A percentile compares a stretch with the other conserved stretches of the same genome.
Conservation (phyloP, 2,113 vertebrate genomes). For the Columba livia region DNA sequence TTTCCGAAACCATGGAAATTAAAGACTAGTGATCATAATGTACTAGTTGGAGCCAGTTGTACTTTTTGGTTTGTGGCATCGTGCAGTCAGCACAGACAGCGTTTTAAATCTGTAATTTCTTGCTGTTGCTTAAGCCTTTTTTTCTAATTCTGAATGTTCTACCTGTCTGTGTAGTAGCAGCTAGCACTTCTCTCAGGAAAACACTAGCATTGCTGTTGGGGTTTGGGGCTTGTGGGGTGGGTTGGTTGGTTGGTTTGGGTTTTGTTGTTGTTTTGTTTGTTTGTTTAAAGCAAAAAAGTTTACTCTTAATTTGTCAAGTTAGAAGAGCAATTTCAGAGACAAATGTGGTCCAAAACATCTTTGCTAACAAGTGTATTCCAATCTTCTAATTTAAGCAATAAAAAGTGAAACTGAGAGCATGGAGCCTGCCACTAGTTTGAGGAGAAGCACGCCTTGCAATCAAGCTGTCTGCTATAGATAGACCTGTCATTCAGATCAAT, state of each 20-base stretch:
- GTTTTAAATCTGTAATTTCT: background rate
- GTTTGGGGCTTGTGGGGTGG: background rate
- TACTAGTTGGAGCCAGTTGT: background rate
- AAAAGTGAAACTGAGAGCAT: background rate
- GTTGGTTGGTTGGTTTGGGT: too few relatives aligned
- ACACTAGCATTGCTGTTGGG: background rate
- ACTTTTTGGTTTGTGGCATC: background rate
- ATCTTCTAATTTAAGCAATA: slow-evolving; percentile 18
- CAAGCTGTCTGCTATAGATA: slow-evolving; percentile 40
- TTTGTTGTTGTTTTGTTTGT: background rate
- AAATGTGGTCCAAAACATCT: background rate
- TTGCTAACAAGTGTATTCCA: background rate
- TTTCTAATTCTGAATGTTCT: background rate
- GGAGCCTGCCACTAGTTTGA: background rate
- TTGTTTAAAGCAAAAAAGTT: background rate
- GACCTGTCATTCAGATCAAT: slow-evolving; percentile 39
- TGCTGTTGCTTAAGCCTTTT: background rate
- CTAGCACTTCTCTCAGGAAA: background rate
- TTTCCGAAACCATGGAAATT: background rate
- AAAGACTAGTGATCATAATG: background rate
- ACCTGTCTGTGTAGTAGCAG: background rate
- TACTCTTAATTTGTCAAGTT: background rate
- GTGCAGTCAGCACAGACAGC: background rate
- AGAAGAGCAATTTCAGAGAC: background rate
- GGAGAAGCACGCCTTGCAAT: slow-evolving; percentile 19